Conservation (phyloP, 2,888 invertebrate genomes). For the Lutraria lutraria region DNA sequence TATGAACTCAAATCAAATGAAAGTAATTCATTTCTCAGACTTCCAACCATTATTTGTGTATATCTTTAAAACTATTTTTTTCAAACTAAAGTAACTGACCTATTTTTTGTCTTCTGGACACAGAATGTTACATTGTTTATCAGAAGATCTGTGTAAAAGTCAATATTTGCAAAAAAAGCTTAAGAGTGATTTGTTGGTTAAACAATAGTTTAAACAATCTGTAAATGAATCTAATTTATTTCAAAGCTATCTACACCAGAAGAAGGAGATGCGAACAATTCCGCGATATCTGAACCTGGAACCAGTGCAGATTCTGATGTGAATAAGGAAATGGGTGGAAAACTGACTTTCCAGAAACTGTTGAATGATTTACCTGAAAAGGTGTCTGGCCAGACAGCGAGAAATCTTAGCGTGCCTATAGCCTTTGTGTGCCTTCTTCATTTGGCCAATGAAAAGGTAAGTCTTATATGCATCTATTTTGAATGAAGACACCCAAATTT, state of each 20-base stretch:
- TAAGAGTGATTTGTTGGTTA: neutral
- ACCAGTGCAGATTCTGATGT: constrained; percentile 31
- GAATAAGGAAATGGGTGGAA: constrained; percentile 69
- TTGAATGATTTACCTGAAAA: constrained; percentile 83
- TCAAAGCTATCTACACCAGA: neutral
- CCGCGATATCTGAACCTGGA: constrained; percentile 27
- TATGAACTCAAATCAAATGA: too few species aligned
- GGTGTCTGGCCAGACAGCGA: constrained; percentile 89
- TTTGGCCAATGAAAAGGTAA: constrained; percentile 92
- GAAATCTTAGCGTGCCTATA: constrained; percentile 92
- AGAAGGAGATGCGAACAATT: constrained; percentile 58
- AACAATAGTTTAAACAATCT: neutral
- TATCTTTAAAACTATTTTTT: too few species aligned
- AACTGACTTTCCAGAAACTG: constrained; percentile 76
- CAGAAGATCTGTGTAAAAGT: too few species aligned
- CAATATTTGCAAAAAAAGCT: too few species aligned
- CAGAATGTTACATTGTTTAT: too few species aligned
- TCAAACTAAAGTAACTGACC: too few species aligned
- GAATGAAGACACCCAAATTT: too few species aligned
- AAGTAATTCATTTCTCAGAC: too few species aligned
- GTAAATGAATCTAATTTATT: neutral
- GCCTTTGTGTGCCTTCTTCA: constrained; percentile 94
- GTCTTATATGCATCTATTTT: neutral
- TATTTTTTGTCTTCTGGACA: too few species aligned
- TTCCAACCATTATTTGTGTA: too few species aligned